phyloP scores from a whole-genome alignment of 2,797 vertebrate genomes.

The Galago senegalensis region DNA sequence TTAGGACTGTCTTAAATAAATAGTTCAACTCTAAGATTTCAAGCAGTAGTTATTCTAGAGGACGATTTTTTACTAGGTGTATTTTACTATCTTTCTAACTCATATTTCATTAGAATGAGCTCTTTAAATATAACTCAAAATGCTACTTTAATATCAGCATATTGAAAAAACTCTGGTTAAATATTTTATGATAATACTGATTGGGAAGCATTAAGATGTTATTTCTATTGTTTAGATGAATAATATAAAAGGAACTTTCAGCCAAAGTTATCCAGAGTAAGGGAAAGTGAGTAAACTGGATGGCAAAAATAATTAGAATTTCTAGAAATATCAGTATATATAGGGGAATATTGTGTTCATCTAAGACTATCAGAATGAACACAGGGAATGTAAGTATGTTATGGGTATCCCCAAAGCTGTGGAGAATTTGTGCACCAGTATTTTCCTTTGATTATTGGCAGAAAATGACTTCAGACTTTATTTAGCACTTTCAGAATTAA shows the following conservation, averaged over 20 bases:
- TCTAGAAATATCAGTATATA: slow-evolving; percentile 19
- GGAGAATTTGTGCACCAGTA: not conserved
- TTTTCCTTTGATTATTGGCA: not conserved
- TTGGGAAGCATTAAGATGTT: slow-evolving; percentile 36
- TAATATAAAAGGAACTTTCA: slow-evolving; percentile 52
- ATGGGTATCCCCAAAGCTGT: not conserved
- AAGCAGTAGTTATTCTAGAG: slow-evolving; percentile 48
- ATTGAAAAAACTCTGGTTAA: slow-evolving; percentile 44
- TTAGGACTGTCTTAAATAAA: slow-evolving; percentile 4
- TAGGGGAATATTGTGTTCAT: not conserved
- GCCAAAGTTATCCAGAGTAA: slow-evolving; percentile 34
- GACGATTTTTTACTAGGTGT: slow-evolving; percentile 6
- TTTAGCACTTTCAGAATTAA: slow-evolving; percentile 43
- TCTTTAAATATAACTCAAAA: slow-evolving; percentile 63
- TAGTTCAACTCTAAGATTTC: not conserved
- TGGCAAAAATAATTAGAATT: slow-evolving; percentile 27
- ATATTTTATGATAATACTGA: slow-evolving; percentile 40
- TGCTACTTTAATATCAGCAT: slow-evolving; percentile 56
- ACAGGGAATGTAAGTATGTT: not conserved
- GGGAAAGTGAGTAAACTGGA: slow-evolving; percentile 30
- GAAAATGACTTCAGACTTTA: slow-evolving; percentile 38
- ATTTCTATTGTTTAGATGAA: slow-evolving; percentile 27
- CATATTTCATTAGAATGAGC: slow-evolving; percentile 45
- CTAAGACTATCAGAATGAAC: slow-evolving; percentile 37
- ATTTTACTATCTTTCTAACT: slow-evolving; percentile 17